These are phyloP conservation scores for Choloepus didactylus DNA, from an alignment of 2,797 vertebrate species.

Conservation along the genomic window DNA sequence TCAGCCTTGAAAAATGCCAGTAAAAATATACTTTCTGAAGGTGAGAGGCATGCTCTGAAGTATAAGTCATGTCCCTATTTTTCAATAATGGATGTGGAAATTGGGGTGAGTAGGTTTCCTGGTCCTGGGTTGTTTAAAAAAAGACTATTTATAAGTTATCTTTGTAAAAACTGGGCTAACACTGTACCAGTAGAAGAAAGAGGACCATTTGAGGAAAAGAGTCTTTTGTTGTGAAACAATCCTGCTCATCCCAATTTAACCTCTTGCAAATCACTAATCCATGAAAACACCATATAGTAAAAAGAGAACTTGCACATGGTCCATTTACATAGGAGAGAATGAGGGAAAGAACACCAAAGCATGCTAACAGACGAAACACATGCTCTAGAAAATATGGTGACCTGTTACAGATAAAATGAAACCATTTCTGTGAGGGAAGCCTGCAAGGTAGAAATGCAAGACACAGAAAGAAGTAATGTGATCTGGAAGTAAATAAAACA, in stretches of 20 bases:
- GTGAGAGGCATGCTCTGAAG: background rate
- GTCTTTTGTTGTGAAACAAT: background rate
- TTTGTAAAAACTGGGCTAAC: background rate
- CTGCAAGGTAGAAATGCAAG: slow-evolving; percentile 25
- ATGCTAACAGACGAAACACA: background rate
- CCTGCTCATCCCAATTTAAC: background rate
- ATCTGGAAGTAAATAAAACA: slow-evolving; percentile 44
- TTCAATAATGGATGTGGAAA: background rate
- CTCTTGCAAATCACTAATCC: background rate
- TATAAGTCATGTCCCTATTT: background rate
- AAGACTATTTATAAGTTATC: background rate
- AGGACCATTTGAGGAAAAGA: background rate
- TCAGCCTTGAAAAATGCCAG: background rate
- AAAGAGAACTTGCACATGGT: background rate
- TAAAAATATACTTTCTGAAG: background rate
- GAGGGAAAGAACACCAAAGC: background rate
- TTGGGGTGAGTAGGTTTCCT: background rate
- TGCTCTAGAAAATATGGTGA: background rate
- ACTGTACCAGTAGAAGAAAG: background rate
- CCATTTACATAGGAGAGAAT: background rate
- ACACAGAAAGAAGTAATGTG: background rate
- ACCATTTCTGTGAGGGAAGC: slow-evolving; percentile 1
- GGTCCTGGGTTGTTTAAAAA: background rate
- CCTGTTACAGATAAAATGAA: slow-evolving; percentile 36
- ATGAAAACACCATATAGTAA: background rate